phyloP scores from a whole-genome alignment of 2,797 vertebrate genomes.

The Brotula barbata region DNA sequence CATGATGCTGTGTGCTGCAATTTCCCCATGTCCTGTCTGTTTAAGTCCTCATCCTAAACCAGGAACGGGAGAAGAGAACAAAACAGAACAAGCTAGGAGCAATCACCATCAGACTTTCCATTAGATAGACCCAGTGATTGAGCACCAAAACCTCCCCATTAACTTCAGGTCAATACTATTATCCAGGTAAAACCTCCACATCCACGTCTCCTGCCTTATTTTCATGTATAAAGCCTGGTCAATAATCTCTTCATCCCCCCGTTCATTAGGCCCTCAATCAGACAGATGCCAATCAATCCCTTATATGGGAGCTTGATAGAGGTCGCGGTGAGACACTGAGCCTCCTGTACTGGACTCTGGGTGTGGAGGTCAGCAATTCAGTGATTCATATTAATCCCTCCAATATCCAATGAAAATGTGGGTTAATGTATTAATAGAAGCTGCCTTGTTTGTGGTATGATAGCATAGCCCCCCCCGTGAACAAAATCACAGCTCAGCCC shows the following conservation, averaged over 20 bases:
- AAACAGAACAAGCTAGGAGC: slow-evolving; percentile 20
- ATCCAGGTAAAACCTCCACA: slow-evolving; percentile 63
- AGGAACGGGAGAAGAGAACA: slow-evolving; percentile 18
- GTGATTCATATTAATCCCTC: too few species aligned
- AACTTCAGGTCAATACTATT: slow-evolving; percentile 68
- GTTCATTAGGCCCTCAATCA: slow-evolving; percentile 60
- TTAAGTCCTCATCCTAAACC: slow-evolving; percentile 15
- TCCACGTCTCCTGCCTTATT: slow-evolving; percentile 57
- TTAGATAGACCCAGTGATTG: slow-evolving; percentile 42
- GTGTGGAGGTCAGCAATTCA: not conserved
- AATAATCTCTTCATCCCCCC: slow-evolving; percentile 68
- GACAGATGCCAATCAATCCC: slow-evolving; percentile 71
- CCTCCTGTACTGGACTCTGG: slow-evolving; percentile 28
- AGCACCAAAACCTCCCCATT: slow-evolving; percentile 47
- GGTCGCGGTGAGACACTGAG: slow-evolving; percentile 51
- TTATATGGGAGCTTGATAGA: slow-evolving; percentile 45
- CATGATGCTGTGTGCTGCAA: not conserved
- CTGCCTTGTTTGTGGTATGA: too few species aligned
- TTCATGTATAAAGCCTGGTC: slow-evolving; percentile 58
- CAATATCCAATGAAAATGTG: too few species aligned
- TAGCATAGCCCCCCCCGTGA: too few species aligned
- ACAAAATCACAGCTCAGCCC: too few species aligned
- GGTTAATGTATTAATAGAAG: too few species aligned
- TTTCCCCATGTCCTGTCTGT: not conserved
- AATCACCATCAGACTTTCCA: slow-evolving; percentile 45